Percentiles rank a stretch among this genome's conserved stretches.
These are phyloP conservation scores for Talpa occidentalis DNA, from an alignment of 2,113 vertebrate genomes.

Conservation along the genomic window DNA sequence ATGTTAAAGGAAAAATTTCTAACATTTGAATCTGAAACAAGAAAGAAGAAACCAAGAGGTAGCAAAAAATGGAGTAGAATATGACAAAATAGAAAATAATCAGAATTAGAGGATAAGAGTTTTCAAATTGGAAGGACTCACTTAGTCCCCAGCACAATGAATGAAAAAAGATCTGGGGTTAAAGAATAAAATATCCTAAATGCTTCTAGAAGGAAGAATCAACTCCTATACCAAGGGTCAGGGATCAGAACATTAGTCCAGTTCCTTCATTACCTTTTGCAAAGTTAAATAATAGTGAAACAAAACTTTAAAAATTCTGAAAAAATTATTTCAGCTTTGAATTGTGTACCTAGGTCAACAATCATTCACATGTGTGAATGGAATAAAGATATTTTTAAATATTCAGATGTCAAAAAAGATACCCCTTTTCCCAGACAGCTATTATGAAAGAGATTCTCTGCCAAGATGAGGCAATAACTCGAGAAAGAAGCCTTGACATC, in stretches of 20 bases:
- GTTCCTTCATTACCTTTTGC: not conserved
- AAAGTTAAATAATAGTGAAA: not conserved
- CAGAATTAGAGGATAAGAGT: not conserved
- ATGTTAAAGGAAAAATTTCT: not conserved
- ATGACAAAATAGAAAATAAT: not conserved
- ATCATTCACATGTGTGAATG: not conserved
- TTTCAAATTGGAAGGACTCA: not conserved
- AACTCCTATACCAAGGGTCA: not conserved
- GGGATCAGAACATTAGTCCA: not conserved
- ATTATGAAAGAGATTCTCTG: not conserved
- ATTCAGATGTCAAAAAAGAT: slow-evolving; percentile 25
- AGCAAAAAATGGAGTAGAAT: not conserved
- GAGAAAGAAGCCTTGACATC: not conserved
- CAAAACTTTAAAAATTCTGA: not conserved
- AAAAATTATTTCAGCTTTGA: slow-evolving; percentile 15
- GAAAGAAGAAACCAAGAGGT: not conserved
- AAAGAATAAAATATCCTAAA: not conserved
- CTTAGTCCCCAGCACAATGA: not conserved
- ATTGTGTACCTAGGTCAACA: slow-evolving; percentile 30
- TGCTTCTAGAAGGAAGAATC: not conserved
- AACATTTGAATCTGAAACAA: not conserved
- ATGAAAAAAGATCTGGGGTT: not conserved
- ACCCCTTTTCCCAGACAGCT: not conserved
- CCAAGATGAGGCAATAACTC: not conserved
- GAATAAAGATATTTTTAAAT: slow-evolving; percentile 26